phyloP scores from a whole-genome alignment of 1,140 invertebrate species.

The Himalopsyche phryganea region DNA sequence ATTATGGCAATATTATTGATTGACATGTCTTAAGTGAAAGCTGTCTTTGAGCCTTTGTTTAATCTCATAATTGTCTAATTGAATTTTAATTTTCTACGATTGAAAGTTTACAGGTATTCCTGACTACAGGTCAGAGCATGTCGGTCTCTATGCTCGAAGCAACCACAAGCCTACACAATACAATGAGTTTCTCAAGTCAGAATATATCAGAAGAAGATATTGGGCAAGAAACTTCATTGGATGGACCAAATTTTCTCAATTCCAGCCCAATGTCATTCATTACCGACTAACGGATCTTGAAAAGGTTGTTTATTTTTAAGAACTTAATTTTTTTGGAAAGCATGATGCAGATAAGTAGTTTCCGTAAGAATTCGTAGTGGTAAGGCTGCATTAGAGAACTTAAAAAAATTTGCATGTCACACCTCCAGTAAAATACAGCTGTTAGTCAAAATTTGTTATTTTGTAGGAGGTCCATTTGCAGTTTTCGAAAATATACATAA shows the following conservation, averaged over 20 bases:
- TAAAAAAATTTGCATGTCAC: too few species aligned
- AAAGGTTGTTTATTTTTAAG: too few species aligned
- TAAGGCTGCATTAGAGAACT: too few species aligned
- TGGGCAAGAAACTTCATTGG: constrained; percentile 95
- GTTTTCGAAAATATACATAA: too few species aligned
- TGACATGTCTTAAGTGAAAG: not conserved
- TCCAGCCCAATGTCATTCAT: constrained; percentile 67
- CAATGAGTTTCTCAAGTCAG: constrained; percentile 77
- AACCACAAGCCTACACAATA: constrained; percentile 80
- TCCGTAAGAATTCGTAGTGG: too few species aligned
- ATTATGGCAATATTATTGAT: not conserved
- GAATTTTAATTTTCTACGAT: not conserved
- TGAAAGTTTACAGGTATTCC: constrained; percentile 69
- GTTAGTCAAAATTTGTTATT: too few species aligned
- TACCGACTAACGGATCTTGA: constrained; percentile 62
- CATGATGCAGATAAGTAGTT: too few species aligned
- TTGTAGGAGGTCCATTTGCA: too few species aligned
- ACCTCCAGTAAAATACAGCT: too few species aligned
- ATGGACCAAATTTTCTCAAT: constrained; percentile 76
- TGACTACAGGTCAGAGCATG: constrained; percentile 89
- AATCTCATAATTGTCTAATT: too few species aligned
- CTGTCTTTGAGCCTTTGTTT: too few species aligned
- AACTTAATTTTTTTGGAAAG: too few species aligned
- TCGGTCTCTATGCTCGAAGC: constrained; percentile 85
- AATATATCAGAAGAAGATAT: constrained; percentile 73